Conservation (phyloP, 2,797 vertebrate genomes). For the Argentina silus region DNA sequence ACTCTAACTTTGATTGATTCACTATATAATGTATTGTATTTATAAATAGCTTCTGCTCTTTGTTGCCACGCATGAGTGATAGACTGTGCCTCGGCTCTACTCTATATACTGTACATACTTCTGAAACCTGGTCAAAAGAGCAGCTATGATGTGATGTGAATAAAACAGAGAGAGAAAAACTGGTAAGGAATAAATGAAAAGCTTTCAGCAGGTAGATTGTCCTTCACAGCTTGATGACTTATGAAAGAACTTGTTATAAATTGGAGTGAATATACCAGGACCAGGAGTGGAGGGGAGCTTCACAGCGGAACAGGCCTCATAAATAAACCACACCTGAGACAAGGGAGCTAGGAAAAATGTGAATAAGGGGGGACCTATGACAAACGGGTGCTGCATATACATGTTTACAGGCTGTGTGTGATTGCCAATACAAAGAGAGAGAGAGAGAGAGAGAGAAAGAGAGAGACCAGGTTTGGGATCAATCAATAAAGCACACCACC, state of each 20-base stretch:
- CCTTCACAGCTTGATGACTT: conserved; percentile 76
- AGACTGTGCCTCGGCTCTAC: neutral
- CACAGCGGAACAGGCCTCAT: conserved; percentile 64
- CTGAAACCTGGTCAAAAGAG: conserved; percentile 4
- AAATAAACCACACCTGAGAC: conserved; percentile 72
- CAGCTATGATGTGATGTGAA: conserved; percentile 1
- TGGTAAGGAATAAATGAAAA: conserved; percentile 17
- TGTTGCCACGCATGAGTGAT: neutral
- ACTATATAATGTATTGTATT: too few relatives aligned
- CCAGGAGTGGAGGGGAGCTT: conserved; percentile 49
- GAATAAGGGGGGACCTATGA: neutral
- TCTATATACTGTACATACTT: neutral
- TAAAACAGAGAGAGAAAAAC: neutral
- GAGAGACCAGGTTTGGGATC: neutral
- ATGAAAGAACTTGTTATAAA: conserved; percentile 69
- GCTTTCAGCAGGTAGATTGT: conserved; percentile 61
- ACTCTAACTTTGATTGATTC: too few relatives aligned
- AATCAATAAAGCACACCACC: neutral
- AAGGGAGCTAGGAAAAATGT: conserved; percentile 8
- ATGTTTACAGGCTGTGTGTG: conserved; percentile 13
- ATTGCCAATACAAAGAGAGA: conserved; percentile 17
- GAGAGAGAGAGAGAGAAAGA: neutral
- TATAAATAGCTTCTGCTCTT: too few relatives aligned
- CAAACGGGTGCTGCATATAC: neutral
- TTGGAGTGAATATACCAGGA: conserved; percentile 48